phyloP scores from a whole-genome alignment of 2,113 vertebrate genomes.

The Chaetodon trifascialis region DNA sequence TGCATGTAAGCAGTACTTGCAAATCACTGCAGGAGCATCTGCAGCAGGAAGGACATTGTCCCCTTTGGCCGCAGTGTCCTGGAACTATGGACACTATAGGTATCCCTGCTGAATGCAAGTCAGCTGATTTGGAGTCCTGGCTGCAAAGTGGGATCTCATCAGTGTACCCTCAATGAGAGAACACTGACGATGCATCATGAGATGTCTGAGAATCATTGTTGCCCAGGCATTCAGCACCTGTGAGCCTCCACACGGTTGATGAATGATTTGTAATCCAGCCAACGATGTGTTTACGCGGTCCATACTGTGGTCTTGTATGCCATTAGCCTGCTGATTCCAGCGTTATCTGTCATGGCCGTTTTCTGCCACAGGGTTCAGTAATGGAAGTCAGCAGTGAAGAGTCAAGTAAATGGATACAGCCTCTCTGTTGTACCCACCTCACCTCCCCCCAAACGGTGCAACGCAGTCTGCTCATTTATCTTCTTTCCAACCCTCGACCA shows the following conservation, averaged over 20 bases:
- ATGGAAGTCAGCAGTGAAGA: conserved; percentile 42
- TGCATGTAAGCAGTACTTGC: no score
- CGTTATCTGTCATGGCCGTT: conserved; percentile 49
- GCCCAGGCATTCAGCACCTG: neutral
- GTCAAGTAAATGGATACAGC: conserved; percentile 28
- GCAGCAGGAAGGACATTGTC: no score
- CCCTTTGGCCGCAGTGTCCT: no score
- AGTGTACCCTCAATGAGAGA: neutral
- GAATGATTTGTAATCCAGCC: conserved; percentile 24
- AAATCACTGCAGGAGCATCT: no score
- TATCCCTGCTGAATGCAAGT: no score
- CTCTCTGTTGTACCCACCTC: neutral
- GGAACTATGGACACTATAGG: no score
- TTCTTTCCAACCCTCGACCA: conserved; percentile 28
- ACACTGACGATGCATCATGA: neutral
- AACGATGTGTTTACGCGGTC: neutral
- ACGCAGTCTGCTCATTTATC: conserved; percentile 53
- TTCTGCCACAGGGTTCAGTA: conserved; percentile 25
- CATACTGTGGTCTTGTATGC: neutral
- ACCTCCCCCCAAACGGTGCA: neutral
- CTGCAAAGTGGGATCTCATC: conserved; percentile 1
- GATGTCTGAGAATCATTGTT: neutral
- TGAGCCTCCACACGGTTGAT: neutral
- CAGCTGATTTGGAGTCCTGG: neutral
- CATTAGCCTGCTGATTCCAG: conserved; percentile 14